Conservation (phyloP, 2,797 vertebrate species). For the Neoniphon sammara region DNA sequence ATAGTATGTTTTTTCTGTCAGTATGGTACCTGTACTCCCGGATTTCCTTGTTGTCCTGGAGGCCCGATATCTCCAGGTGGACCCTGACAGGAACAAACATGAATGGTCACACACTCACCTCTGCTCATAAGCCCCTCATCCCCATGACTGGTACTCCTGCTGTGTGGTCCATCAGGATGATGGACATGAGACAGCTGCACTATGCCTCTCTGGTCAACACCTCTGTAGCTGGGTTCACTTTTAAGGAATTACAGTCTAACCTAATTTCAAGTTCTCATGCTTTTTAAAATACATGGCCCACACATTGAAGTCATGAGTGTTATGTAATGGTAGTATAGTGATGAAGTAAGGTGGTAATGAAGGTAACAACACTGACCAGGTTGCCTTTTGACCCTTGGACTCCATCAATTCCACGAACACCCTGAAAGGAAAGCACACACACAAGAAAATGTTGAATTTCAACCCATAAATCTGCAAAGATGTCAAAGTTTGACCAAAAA, state of each 20-base stretch:
- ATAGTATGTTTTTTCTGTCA: neutral
- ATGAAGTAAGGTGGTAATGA: constrained; percentile 1
- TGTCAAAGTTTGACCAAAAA: neutral
- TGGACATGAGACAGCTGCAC: neutral
- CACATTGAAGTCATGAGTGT: neutral
- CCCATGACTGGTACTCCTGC: neutral
- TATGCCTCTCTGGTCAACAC: neutral
- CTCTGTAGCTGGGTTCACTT: neutral
- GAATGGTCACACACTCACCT: constrained; percentile 13
- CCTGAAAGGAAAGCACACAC: constrained; percentile 74
- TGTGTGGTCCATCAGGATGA: too few species aligned
- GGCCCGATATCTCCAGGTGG: constrained; percentile 88
- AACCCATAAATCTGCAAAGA: constrained; percentile 7
- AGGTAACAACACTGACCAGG: constrained; percentile 77
- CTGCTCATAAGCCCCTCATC: neutral
- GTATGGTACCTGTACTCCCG: constrained; percentile 85
- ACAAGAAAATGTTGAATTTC: neutral
- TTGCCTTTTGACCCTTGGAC: constrained; percentile 90
- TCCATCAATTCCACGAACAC: constrained; percentile 87
- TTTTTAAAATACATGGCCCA: neutral
- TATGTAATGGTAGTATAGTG: neutral
- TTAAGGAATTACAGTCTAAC: neutral
- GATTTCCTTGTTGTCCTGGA: constrained; percentile 92
- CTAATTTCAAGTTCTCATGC: neutral
- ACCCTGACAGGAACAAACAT: constrained; percentile 79